phyloP scores from a whole-genome alignment of 2,113 vertebrate species.

The Leptocoma aspasia region DNA sequence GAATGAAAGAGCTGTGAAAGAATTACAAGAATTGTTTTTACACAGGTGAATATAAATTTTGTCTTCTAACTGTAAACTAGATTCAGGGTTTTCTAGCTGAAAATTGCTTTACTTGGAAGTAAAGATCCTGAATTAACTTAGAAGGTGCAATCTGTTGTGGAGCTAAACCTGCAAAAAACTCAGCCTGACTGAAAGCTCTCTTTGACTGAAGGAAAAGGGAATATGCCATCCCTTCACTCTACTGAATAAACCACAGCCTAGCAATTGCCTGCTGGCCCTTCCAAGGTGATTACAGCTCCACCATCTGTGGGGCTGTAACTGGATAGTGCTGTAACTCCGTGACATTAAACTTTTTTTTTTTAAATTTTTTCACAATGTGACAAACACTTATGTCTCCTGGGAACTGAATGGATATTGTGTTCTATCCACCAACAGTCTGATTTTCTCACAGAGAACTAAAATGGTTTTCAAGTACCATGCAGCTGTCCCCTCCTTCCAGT shows the following conservation, averaged over 20 bases:
- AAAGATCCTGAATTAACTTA: not conserved
- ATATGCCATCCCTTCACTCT: not conserved
- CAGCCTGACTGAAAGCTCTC: not conserved
- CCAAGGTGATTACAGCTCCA: not conserved
- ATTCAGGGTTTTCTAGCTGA: not conserved
- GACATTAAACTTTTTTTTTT: not conserved
- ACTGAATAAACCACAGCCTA: not conserved
- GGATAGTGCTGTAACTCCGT: not conserved
- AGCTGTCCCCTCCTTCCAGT: not conserved
- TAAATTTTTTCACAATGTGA: not conserved
- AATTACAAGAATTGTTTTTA: not conserved
- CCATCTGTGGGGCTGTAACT: accelerated
- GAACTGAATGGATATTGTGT: not conserved
- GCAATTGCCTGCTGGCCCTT: not conserved
- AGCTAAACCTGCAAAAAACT: not conserved
- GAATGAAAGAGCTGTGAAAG: not conserved
- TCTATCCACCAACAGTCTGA: not conserved
- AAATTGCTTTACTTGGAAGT: not conserved
- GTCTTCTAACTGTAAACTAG: not conserved
- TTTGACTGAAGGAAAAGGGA: not conserved
- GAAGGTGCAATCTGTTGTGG: not conserved
- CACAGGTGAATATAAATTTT: not conserved
- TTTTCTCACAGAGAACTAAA: not conserved
- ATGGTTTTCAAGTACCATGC: not conserved
- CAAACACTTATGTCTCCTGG: not conserved